These are phyloP conservation scores for Patella caerulea DNA, from an alignment of 2,888 invertebrate species.

Conservation along the genomic window DNA sequence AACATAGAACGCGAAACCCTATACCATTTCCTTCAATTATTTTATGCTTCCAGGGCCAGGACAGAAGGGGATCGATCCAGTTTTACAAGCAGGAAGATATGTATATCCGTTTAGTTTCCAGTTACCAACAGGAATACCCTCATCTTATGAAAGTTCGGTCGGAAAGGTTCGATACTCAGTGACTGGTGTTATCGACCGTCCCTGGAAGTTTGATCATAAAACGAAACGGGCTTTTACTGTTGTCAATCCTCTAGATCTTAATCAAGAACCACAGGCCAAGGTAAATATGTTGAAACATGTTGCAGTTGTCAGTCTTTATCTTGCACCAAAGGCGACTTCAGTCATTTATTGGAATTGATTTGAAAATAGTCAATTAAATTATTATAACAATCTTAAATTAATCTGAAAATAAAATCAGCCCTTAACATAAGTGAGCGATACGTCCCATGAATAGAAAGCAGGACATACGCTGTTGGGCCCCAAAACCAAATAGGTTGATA, in stretches of 20 bases:
- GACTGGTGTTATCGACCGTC: conserved; percentile 83
- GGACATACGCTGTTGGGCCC: too few species aligned
- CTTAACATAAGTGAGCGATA: too few species aligned
- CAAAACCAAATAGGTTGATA: too few species aligned
- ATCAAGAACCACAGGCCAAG: conserved; percentile 70
- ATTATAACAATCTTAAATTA: too few species aligned
- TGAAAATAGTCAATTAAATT: too few species aligned
- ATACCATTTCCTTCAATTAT: too few species aligned
- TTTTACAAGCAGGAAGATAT: conserved; percentile 78
- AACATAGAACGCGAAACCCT: too few species aligned
- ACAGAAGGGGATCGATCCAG: conserved; percentile 67
- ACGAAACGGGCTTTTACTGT: conserved; percentile 86
- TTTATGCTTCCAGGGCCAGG: not conserved
- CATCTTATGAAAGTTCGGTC: conserved; percentile 52
- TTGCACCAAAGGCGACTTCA: too few species aligned
- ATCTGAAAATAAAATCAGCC: too few species aligned
- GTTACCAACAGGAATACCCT: conserved; percentile 74
- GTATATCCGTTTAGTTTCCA: conserved; percentile 84
- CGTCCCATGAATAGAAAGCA: too few species aligned
- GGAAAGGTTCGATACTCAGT: conserved; percentile 84
- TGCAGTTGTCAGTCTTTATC: too few species aligned
- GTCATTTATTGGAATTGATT: too few species aligned
- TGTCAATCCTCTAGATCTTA: conserved; percentile 84
- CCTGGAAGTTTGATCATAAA: conserved; percentile 87
- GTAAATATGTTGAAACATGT: conserved; percentile 31